Base-by-base conservation (phyloP, 2,797 vertebrate species). In the Rhinichthys osculus region DNA sequence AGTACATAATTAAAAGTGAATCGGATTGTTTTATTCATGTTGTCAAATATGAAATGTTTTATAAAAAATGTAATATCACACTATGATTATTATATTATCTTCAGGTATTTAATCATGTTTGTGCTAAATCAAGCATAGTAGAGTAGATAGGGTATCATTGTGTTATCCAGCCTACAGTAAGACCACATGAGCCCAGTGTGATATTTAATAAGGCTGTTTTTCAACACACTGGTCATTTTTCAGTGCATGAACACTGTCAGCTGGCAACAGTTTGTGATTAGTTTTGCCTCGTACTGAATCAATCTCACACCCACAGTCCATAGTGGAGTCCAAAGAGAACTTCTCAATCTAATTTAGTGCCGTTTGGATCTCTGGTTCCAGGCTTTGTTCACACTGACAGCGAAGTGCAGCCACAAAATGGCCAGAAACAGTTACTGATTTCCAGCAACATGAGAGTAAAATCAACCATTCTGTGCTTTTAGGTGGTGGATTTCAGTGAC, bases 241-340 rank as follows among this genome's bases (percentile, higher is more conserved):
- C 78, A 81, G 42, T 40, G 50, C 21, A 84, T 16, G 42, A 82
- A 30, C 82, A 57, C 69, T 38, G 40, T 81, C 70, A 71, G 40
- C 77, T 81, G 40, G 44, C 78, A 81, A 80, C 78, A 70, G 81
- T 77, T 86, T 84, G 33, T 77, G 77, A 86, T 88, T 86, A 72
- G 87, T 85, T 84, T 83, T 86, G 76, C 70, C 72, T 80, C 77
- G 44, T 64, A 57, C n/a, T 81, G 42, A 86, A 88, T 86, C 81
- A 88, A 64, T 84, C 70, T 64, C 79, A 64, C 59, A 80, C 57
- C 81, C 70, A 47, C 42, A 50, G 17, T 74, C 16, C 27, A 79
- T 87, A 47, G 42, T 67, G 74, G 17, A 73, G 42, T 83, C 76
- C 69, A 73, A 77, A 44, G 59, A 74, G 47, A 64, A 42, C 42